A percentile compares a stretch with the other conserved stretches of the same genome.
Conservation (phyloP, 2,113 vertebrate genomes). For the Pachycephala philippinensis region DNA sequence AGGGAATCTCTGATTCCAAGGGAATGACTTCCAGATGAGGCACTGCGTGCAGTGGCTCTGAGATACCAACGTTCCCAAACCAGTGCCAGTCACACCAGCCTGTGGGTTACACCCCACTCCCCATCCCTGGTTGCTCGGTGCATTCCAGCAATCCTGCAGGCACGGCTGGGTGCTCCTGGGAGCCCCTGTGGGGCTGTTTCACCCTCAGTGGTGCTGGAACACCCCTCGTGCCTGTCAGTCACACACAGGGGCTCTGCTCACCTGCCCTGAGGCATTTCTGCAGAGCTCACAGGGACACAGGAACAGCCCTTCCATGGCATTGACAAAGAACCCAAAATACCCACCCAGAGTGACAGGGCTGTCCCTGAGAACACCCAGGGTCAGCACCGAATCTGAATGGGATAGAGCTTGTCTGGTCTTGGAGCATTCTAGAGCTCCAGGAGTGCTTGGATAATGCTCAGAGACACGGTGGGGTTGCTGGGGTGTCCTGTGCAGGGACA, state of each 20-base stretch:
- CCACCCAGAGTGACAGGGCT: neutral
- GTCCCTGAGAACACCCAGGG: neutral
- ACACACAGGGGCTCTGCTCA: neutral
- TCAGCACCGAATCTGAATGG: neutral
- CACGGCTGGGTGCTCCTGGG: neutral
- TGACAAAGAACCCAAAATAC: neutral
- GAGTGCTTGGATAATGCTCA: rapidly evolving
- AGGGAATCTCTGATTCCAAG: neutral
- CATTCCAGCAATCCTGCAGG: neutral
- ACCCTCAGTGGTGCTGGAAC: neutral
- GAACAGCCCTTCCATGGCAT: neutral
- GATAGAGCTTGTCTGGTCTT: neutral
- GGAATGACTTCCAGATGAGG: neutral
- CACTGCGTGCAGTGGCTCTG: neutral
- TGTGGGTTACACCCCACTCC: rapidly evolving
- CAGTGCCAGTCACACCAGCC: too few species aligned
- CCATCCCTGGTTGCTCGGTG: neutral
- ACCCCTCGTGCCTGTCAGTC: rapidly evolving
- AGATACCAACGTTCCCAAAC: rapidly evolving
- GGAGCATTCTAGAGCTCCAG: neutral
- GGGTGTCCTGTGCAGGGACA: neutral
- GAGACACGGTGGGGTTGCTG: neutral
- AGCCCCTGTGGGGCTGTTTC: neutral
- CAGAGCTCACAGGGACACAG: neutral
- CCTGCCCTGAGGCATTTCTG: neutral